phyloP scores from a whole-genome alignment of 2,113 vertebrate genomes.

The Xiphias gladius region DNA sequence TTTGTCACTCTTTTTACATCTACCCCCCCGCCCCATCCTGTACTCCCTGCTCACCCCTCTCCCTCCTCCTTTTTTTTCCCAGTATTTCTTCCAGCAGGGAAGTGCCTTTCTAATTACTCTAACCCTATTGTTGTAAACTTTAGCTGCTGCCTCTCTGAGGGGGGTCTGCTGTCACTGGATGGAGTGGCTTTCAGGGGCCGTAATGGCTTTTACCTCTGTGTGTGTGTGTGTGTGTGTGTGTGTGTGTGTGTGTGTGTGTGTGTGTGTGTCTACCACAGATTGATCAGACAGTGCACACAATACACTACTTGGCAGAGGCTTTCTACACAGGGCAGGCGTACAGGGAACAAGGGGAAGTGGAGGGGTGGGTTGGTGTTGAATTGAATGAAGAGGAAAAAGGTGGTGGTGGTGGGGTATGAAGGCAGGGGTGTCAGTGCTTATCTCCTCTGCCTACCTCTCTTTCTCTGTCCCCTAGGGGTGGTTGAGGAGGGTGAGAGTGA shows the following conservation, averaged over 20 bases:
- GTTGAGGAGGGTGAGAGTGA: conserved; percentile 57
- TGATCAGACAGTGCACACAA: conserved; percentile 65
- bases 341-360: conserved; percentile 46
- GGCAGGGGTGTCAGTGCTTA: conserved; percentile 53
- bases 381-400: conserved; percentile 48
- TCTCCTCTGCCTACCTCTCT: conserved; percentile 63
- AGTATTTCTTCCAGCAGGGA: conserved; percentile 68
- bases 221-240: conserved; percentile 37
- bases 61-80: not conserved
- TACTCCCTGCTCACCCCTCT: not conserved
- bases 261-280: too few species aligned
- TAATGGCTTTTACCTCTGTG: conserved; percentile 76
- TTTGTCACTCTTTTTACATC: conserved; percentile 39
- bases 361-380: conserved; percentile 26
- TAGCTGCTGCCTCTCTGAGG: conserved; percentile 62
- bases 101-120: conserved; percentile 78
- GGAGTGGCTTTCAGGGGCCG: conserved; percentile 73
- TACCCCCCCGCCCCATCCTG: conserved; percentile 3
- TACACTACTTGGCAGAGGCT: conserved; percentile 47
- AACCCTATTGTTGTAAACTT: conserved; percentile 80
- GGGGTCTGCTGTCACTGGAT: conserved; percentile 74
- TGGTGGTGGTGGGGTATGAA: conserved; percentile 17
- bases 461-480: conserved; percentile 55
- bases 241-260: too few species aligned
- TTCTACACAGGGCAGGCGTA: conserved; percentile 37